Evolutionary conservation across 2,113 vertebrate species (phyloP).

Genomic region (Copsychus sechellarum): DNA sequence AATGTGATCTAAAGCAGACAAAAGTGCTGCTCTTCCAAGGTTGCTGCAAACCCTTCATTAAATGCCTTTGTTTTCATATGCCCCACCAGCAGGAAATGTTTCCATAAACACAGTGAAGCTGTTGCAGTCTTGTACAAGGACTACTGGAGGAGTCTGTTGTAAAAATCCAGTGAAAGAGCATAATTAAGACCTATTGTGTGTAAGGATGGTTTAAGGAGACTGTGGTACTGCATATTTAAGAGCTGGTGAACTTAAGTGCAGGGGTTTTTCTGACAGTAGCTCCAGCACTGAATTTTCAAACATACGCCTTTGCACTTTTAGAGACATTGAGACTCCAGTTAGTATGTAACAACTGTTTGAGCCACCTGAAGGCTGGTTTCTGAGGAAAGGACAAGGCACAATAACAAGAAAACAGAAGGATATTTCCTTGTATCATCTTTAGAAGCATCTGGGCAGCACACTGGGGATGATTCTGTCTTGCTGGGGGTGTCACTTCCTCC

Average conservation of each 20-base stretch:
- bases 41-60: background rate
- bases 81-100: background rate
- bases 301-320: background rate
- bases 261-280: background rate
- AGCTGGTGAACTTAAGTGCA: fast-evolving
- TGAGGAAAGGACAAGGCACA: background rate
- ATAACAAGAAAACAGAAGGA: background rate
- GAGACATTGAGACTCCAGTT: background rate
- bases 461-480: background rate
- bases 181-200: background rate
- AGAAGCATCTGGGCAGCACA: fast-evolving
- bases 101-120: background rate
- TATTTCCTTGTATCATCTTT: background rate
- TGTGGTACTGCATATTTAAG: background rate
- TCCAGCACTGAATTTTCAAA: background rate
- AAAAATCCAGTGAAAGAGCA: background rate
- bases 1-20: conserved; percentile 6
- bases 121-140: background rate
- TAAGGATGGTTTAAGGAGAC: background rate
- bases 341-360: background rate
- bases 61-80: background rate
- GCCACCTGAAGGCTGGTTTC: background rate
- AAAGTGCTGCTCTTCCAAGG: background rate
- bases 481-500: fast-evolving
- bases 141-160: background rate